Evolutionary conservation across 2,797 vertebrate genomes (phyloP).

Genomic region (Lutjanus campechanus): DNA sequence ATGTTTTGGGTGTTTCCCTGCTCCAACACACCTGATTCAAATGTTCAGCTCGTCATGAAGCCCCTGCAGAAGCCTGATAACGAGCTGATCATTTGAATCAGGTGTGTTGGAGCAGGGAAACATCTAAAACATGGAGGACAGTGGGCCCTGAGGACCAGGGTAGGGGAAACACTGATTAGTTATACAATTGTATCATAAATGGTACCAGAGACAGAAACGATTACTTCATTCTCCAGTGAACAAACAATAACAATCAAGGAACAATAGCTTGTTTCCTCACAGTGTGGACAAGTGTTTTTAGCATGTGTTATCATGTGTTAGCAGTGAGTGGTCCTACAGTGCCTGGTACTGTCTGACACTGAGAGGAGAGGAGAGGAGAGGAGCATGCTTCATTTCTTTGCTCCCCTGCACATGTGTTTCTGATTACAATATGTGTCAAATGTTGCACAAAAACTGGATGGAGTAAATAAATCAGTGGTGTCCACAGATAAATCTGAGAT

Average conservation of each 20-base stretch:
- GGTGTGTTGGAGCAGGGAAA: no score
- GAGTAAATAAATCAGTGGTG: no score
- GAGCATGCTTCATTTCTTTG: background rate
- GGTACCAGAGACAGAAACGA: background rate
- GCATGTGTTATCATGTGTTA: background rate
- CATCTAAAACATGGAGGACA: no score
- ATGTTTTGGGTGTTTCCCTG: no score
- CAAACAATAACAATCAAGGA: conserved; percentile 11
- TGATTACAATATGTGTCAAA: accelerated
- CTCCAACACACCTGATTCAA: no score
- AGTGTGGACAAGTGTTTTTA: background rate
- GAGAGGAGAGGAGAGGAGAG: background rate
- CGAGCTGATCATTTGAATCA: no score
- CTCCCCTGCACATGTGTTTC: background rate
- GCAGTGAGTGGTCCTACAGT: background rate
- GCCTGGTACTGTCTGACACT: conserved; percentile 2
- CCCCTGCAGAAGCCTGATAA: no score
- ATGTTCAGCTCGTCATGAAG: no score
- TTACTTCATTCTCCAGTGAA: background rate
- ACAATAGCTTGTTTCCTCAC: conserved; percentile 30
- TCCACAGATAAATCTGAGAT: no score
- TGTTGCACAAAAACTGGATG: background rate
- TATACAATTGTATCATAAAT: background rate
- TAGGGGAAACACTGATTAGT: no score
- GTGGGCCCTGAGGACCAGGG: no score